Conservation (phyloP, 2,113 vertebrate genomes). For the Piprites chloris region DNA sequence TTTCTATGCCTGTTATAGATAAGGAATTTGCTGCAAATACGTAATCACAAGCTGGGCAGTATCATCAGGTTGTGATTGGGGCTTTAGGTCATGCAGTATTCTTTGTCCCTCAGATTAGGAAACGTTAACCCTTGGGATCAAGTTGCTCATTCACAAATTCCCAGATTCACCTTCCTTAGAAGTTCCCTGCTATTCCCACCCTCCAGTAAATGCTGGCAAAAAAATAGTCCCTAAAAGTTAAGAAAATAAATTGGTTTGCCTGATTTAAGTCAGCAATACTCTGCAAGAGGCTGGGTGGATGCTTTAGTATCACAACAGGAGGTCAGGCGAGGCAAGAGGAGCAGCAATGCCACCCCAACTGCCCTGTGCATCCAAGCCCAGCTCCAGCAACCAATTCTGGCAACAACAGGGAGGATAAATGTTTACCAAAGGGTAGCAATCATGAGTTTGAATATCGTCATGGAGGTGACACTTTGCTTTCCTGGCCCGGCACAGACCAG, state of each 20-base stretch:
- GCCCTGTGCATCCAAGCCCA: background rate
- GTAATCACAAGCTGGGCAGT: background rate
- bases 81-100: background rate
- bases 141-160: background rate
- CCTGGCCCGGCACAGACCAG: rapidly evolving
- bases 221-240: background rate
- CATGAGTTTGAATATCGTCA: rapidly evolving
- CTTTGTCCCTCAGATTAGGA: background rate
- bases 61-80: rapidly evolving
- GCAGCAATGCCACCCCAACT: background rate
- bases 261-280: background rate
- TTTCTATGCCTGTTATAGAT: background rate
- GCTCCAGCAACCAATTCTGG: background rate
- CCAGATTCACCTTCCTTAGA: background rate
- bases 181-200: background rate
- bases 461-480: background rate
- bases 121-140: background rate
- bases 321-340: rapidly evolving
- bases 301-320: background rate
- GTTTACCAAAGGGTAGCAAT: background rate
- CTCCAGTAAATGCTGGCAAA: background rate
- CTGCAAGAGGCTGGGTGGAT: background rate
- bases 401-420: background rate
- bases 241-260: background rate
- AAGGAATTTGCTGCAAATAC: background rate